These are phyloP conservation scores for Neomonachus schauinslandi DNA, from an alignment of 2,113 vertebrate genomes.

Conservation along the genomic window DNA sequence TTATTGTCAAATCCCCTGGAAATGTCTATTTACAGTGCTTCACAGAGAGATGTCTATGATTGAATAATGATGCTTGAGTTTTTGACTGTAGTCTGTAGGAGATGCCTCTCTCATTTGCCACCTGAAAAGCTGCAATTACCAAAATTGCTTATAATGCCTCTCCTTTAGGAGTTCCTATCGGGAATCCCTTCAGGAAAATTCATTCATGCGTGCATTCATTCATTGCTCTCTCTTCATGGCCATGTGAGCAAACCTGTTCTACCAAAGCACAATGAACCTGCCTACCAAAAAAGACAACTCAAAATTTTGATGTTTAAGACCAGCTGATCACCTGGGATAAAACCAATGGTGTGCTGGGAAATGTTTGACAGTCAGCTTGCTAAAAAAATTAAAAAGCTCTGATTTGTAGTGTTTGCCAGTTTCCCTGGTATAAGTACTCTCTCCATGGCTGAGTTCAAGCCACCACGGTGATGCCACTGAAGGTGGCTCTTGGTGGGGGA, in stretches of 20 bases:
- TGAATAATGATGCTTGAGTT: constrained; percentile 64
- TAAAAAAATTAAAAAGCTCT: not conserved
- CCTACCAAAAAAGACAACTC: not conserved
- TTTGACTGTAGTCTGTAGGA: constrained; percentile 60
- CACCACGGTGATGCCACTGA: not conserved
- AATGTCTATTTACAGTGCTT: constrained; percentile 57
- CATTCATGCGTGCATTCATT: constrained; percentile 29
- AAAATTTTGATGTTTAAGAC: not conserved
- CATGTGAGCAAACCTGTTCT: not conserved
- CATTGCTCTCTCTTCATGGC: not conserved
- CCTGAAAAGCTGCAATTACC: constrained; percentile 71
- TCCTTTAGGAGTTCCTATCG: constrained; percentile 48
- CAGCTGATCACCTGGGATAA: not conserved
- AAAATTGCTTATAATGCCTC: constrained; percentile 67
- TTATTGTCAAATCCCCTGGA: constrained; percentile 8
- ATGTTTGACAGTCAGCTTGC: not conserved
- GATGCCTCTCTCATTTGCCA: constrained; percentile 68
- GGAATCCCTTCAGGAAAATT: constrained; percentile 44
- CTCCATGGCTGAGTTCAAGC: not conserved
- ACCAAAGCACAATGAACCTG: not conserved
- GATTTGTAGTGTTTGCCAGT: not conserved
- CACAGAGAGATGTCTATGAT: constrained; percentile 39
- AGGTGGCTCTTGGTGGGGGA: not conserved
- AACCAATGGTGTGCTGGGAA: not conserved
- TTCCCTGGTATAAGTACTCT: not conserved